Percentiles rank a stretch among this genome's conserved stretches.
Evolutionary conservation across 2,113 vertebrate genomes (phyloP).

Genomic region (Nyctereutes procyonoides): DNA sequence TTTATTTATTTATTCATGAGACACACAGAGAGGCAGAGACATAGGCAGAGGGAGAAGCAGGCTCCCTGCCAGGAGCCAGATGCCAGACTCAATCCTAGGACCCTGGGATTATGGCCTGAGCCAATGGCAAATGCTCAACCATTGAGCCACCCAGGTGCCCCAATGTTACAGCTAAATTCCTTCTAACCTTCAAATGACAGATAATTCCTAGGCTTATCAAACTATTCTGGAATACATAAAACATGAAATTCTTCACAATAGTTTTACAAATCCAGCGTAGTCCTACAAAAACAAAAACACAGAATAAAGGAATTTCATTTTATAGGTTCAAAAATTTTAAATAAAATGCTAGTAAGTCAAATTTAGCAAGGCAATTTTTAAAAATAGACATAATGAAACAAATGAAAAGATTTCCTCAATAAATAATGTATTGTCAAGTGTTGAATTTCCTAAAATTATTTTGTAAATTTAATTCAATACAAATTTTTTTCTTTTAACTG

Average conservation of each 20-base stretch:
- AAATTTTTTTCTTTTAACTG: background rate
- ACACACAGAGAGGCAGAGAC: too few species aligned
- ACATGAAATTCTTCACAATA: background rate
- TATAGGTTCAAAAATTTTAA: background rate
- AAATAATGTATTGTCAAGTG: background rate
- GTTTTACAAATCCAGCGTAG: background rate
- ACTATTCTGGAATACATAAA: background rate
- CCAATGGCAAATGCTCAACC: too few species aligned
- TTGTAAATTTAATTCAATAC: background rate
- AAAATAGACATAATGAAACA: background rate
- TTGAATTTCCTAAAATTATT: background rate
- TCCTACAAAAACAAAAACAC: background rate
- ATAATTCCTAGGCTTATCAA: background rate
- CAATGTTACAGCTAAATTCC: background rate
- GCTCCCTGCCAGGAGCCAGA: too few species aligned
- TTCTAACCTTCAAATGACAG: background rate
- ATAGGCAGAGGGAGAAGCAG: too few species aligned
- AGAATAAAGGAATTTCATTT: background rate
- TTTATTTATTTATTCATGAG: too few species aligned
- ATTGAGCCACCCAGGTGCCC: too few species aligned
- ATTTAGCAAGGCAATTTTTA: background rate
- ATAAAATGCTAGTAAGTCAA: background rate
- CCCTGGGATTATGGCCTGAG: too few species aligned
- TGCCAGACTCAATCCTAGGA: too few species aligned
- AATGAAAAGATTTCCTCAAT: background rate